Evolutionary conservation across 2,113 vertebrate genomes (phyloP), one percentile per base, ranked within the genome.

Genomic region (Petromus typicus): DNA sequence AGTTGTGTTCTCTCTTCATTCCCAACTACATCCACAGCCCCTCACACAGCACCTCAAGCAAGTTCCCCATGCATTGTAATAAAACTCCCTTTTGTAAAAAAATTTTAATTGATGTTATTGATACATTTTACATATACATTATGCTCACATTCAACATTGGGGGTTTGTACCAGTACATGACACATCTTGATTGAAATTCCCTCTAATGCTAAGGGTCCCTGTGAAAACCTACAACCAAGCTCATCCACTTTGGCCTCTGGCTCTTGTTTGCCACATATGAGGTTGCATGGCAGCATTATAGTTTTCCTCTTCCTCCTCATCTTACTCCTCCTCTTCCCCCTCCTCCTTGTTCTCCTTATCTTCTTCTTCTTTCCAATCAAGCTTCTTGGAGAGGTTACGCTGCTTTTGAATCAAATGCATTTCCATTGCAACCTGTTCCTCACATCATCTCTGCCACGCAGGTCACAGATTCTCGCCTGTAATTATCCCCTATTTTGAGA

Each of bases 391-490:
- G 91, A 91, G 75, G 86, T 87, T 97, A 96, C 97, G 84, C 91
- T 90, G 69, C 69, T 90, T 94, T 96, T 94, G 95, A 97, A 97
- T 93, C 94, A 91, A 95, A 88, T 30, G 66, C 27, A 79, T 94
- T 97, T 96, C 91, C 83, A 86, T 94, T 88, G 73, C 84, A 93
- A 85, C 78, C 75, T 51, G 66, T 66, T 84, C 59, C 80, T 94
- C 86, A 57, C 30, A 51, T 80, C 57, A 17, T 90, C 89, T 78
- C 76, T 86, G 48, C 5, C 0, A 0, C 79, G 56, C 40, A 32
- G 43, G 85, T 96, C 85, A 11, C 82, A 79, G 88, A 91, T 81
- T 89, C 92, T 85, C 16, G 0, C 87, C 79, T 92, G 61, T 85
- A 96, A 97, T 97, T 88, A 82, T 54, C 76, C 81, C 64, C 67